Evolutionary conservation across 2,797 vertebrate genomes (phyloP).

Genomic region (Hoplostethus atlanticus): DNA sequence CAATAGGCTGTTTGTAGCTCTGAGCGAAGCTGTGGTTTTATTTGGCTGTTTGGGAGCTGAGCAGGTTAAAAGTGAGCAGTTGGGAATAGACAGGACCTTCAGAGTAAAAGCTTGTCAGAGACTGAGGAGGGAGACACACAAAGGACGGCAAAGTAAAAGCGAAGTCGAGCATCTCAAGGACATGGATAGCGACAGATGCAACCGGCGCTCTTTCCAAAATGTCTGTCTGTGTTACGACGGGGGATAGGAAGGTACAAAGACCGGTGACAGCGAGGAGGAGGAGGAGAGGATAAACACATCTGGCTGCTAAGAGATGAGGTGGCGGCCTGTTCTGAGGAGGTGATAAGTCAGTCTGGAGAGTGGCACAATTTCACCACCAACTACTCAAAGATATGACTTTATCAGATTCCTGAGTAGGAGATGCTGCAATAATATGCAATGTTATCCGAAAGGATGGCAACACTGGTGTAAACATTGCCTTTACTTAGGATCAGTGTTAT

Average conservation of each 20-base stretch:
- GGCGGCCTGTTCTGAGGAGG: neutral
- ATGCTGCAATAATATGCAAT: neutral
- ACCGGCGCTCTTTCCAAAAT: conserved; percentile 15
- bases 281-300: neutral
- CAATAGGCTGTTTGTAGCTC: neutral
- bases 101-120: conserved; percentile 82
- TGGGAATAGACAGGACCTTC: conserved; percentile 79
- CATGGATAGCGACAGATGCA: conserved; percentile 31
- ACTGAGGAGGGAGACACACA: conserved; percentile 78
- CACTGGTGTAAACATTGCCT: too few relatives aligned
- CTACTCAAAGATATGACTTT: neutral
- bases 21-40: conserved; percentile 44
- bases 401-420: neutral
- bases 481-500: too few relatives aligned
- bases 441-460: neutral
- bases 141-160: conserved; percentile 40
- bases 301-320: neutral
- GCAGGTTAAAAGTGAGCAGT: conserved; percentile 81
- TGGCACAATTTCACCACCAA: neutral
- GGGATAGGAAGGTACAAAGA: neutral
- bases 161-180: conserved; percentile 42
- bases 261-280: neutral
- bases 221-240: neutral
- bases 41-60: conserved; percentile 78
- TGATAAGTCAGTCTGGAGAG: neutral